phyloP scores from a whole-genome alignment of 2,888 invertebrate species.

The Sarcophaga carnaria region DNA sequence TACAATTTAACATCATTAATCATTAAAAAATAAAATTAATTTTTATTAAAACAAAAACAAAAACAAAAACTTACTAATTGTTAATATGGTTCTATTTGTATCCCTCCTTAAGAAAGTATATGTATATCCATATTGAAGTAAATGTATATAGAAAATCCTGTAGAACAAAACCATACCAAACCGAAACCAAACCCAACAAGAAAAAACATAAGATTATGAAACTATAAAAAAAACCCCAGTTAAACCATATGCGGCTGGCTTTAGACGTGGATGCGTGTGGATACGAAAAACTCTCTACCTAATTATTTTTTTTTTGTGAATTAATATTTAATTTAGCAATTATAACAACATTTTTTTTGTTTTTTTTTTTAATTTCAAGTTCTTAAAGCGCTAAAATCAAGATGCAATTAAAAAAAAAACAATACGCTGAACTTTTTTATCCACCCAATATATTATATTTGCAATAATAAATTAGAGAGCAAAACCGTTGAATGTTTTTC shows the following conservation, averaged over 20 bases:
- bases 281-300: constrained; percentile 35
- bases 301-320: constrained; percentile 28
- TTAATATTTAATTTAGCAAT: constrained; percentile 33
- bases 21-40: constrained; percentile 17
- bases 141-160: constrained; percentile 63
- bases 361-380: constrained; percentile 18
- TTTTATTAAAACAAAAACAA: not conserved
- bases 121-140: constrained; percentile 38
- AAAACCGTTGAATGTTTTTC: not conserved
- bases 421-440: constrained; percentile 11
- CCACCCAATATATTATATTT: constrained; percentile 20
- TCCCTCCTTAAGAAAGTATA: constrained; percentile 35
- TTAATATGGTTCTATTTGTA: constrained; percentile 66
- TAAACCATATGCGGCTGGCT: constrained; percentile 62
- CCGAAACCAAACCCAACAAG: not conserved
- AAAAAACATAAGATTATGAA: not conserved
- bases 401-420: constrained; percentile 10
- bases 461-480: constrained; percentile 28
- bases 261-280: constrained; percentile 39
- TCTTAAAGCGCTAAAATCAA: not conserved
- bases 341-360: not conserved
- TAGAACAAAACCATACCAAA: constrained; percentile 47
- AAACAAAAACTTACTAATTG: constrained; percentile 53
- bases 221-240: constrained; percentile 24
- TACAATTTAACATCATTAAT: constrained; percentile 43